These are phyloP conservation scores for Xiphydria camelus DNA, from an alignment of 2,888 invertebrate species.

Conservation along the genomic window DNA sequence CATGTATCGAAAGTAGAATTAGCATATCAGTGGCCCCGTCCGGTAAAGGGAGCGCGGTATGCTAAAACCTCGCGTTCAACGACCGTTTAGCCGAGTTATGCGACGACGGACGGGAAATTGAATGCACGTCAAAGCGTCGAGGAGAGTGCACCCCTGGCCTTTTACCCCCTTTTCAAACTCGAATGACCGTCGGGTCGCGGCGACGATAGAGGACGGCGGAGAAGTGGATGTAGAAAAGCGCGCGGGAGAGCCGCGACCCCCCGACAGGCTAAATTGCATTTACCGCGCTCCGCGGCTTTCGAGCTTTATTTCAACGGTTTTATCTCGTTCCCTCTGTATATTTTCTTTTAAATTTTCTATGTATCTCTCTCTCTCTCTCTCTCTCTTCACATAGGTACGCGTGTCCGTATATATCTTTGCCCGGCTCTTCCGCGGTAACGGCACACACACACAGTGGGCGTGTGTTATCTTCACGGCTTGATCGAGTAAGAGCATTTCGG, in stretches of 20 bases:
- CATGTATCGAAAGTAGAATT: too few species aligned
- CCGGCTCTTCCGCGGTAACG: too few species aligned
- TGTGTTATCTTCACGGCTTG: background rate
- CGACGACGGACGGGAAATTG: slow-evolving; percentile 6
- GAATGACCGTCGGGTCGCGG: background rate
- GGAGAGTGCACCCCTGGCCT: background rate
- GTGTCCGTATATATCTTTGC: too few species aligned
- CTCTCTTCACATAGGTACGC: background rate
- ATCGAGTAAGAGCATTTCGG: background rate
- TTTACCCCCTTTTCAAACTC: slow-evolving; percentile 5
- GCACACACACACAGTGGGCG: too few species aligned
- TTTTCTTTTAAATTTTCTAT: slow-evolving; percentile 1
- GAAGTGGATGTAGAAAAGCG: background rate
- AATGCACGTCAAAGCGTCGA: slow-evolving; percentile 11
- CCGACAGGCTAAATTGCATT: slow-evolving; percentile 5
- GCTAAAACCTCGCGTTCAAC: too few species aligned
- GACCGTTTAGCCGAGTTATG: too few species aligned
- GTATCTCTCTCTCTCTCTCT: background rate
- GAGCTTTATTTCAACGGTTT: background rate
- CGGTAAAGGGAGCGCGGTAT: too few species aligned
- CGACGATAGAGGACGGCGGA: background rate
- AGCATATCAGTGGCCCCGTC: too few species aligned
- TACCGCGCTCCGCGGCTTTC: background rate
- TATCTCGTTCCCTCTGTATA: background rate
- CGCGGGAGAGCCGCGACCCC: background rate